A percentile compares a stretch with the other conserved stretches of the same genome.
phyloP scores from a whole-genome alignment of 2,113 vertebrate genomes.

The Zosterops hypoxanthus region DNA sequence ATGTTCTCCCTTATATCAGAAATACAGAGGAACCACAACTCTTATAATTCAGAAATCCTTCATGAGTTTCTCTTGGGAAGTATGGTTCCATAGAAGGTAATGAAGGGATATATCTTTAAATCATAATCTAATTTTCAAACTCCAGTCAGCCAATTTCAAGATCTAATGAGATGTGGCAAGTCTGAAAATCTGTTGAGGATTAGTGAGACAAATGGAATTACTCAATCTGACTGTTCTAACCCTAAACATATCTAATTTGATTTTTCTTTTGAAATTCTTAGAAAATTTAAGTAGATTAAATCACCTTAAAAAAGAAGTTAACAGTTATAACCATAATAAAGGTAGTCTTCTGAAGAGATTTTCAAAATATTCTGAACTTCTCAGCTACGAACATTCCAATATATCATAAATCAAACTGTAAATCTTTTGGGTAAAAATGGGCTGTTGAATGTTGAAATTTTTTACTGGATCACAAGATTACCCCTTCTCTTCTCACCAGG shows the following conservation, averaged over 20 bases:
- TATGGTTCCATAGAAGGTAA: slow-evolving; percentile 9
- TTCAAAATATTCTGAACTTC: not conserved
- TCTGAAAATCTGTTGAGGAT: slow-evolving; percentile 55
- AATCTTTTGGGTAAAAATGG: not conserved
- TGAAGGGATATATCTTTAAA: slow-evolving; percentile 42
- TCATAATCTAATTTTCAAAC: slow-evolving; percentile 46
- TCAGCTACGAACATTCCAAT: not conserved
- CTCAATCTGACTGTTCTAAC: slow-evolving; percentile 31
- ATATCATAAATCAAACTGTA: not conserved
- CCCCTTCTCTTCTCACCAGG: not conserved
- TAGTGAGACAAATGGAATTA: slow-evolving; percentile 1
- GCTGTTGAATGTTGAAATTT: not conserved
- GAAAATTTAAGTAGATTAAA: not conserved
- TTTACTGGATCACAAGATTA: not conserved
- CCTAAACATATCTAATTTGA: not conserved
- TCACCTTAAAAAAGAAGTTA: not conserved
- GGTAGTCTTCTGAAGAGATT: not conserved
- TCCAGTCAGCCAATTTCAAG: slow-evolving; percentile 26
- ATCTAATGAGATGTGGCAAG: slow-evolving; percentile 39
- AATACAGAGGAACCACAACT: not conserved
- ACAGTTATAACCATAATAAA: not conserved
- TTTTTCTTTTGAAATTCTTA: slow-evolving; percentile 10
- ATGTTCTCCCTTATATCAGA: not conserved
- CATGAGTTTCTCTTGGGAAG: not conserved
- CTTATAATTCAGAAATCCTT: slow-evolving; percentile 10